These are phyloP conservation scores for Pterostichus madidus DNA, from an alignment of 2,888 invertebrate species.

Conservation along the genomic window DNA sequence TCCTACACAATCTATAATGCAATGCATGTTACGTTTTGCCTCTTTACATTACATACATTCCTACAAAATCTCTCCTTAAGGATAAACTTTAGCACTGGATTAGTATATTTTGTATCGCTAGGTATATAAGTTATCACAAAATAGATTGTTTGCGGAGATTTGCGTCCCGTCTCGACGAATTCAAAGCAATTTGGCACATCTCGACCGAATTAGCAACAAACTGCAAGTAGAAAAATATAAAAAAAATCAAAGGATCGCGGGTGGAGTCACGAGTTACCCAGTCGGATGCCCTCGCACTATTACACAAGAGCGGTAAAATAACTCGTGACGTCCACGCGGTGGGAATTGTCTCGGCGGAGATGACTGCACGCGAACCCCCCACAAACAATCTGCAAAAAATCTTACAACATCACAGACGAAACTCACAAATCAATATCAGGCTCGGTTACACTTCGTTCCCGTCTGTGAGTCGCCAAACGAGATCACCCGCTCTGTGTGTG, in stretches of 20 bases:
- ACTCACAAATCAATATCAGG: constrained; percentile 67
- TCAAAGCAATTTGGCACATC: constrained; percentile 56
- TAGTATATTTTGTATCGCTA: constrained; percentile 67
- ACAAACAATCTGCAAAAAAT: constrained; percentile 66
- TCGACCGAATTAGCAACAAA: constrained; percentile 48
- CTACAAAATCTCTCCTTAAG: constrained; percentile 64
- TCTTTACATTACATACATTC: constrained; percentile 54
- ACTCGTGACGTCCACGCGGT: constrained; percentile 27
- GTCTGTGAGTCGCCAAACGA: constrained; percentile 60
- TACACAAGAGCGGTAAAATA: constrained; percentile 15
- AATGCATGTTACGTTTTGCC: constrained; percentile 62
- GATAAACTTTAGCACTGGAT: constrained; percentile 66
- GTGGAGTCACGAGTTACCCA: constrained; percentile 22
- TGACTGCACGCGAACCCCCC: constrained; percentile 43
- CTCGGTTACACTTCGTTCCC: constrained; percentile 63
- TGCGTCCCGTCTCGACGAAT: constrained; percentile 50
- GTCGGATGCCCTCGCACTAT: constrained; percentile 7
- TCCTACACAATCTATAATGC: constrained; percentile 67
- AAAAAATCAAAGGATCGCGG: constrained; percentile 41
- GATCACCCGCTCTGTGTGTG: constrained; percentile 7
- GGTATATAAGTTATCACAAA: constrained; percentile 68
- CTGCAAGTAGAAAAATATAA: constrained; percentile 55
- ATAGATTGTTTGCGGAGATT: constrained; percentile 67
- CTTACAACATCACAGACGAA: constrained; percentile 67
- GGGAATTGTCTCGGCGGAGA: constrained; percentile 55